Base-by-base conservation (phyloP, 1,140 invertebrate species). In the Drosophila kohkoa region DNA sequence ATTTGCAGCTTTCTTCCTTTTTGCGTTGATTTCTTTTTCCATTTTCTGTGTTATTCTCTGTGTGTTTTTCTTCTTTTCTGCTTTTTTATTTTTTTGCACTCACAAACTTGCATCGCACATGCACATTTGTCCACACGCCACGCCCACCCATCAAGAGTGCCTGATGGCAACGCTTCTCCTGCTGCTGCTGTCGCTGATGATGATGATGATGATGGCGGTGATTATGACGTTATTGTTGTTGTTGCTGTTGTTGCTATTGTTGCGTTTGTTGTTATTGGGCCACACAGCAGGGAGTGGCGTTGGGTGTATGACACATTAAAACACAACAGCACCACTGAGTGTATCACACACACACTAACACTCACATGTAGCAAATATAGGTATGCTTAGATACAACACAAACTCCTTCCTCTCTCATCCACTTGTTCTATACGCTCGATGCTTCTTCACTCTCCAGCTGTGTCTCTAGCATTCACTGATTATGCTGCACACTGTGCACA, bases 291-390 rank as follows among this genome's bases (percentile, higher is more conserved):
- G 68, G 55, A 38, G 48, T 77, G 75, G 64, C 69, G 67, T 72
- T 79, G 62, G 70, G 65, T 85, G 74, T 85, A 63, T 77, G 82
- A 70, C 74, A 85, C 81, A 85, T 85, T 85, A 79, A 81, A 81
- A 85, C 81, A 77, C 63, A 83, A 55, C 70, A 73, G 20, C 32
- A 49, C 48, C 16, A 41, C 54, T 35, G n/a, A 72, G 75, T 81
- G 70, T 86, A 74, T 13, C 43, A 13, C 11, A 13, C 45, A 46
- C 46, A 48, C 46, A 10, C 7, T 10, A 1, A 35, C 8, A 2
- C 1, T 2, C 16, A 20, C 20, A 20, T 20, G 20, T 20, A 20
- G 20, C 20, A 20, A 20, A 20, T 10, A 38, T 3, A 43, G 81
- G 60, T 77, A 52, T 63, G 63, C 32, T 32, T 11, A 30, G 41